Base-by-base conservation (phyloP, 2,797 vertebrate species). In the Rhodeus uyekii region DNA sequence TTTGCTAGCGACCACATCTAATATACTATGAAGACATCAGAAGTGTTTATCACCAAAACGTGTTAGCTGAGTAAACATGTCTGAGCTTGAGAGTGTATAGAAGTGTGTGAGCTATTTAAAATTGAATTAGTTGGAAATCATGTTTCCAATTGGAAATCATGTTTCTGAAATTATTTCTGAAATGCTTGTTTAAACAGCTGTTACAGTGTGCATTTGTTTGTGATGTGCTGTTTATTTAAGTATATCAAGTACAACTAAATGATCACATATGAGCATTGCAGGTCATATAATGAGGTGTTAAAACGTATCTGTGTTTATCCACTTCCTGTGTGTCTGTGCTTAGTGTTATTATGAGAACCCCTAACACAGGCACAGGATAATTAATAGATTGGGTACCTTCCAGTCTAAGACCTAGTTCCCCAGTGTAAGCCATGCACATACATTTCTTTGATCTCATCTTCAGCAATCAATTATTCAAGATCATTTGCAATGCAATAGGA, bases 391-490 rank as follows among this genome's bases (percentile, higher is more conserved):
- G 29, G n/a, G 48, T 39, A n/a, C 32, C 60, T 75, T 48, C 68
- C 68, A 74, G 75, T 78, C 80, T 73, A 46, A 73, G 58, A 22
- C 38, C 76, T 76, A 55, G 78, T 68, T 82, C 65, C 22, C 65
- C 38, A 58, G 80, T 78, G 88, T 85, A 87, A 91, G 89, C 86
- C 89, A 88, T 89, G 87, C 84, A 83, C 53, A 88, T 89, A 80
- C 88, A 46, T 87, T 84, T 83, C 90, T 94, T 93, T 94, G 92
- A 94, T 92, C 91, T 86, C 87, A 86, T 86, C 89, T 87, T 82
- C 27, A 76, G 82, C 7, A 74, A 89, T 93, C 91, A 88, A 92
- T 94, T 92, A 93, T 92, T 92, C 79, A 90, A 69, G 76, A 84
- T 84, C 24, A 87, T 88, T 88, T 90, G 81, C 87, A 87, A 87